A percentile compares a stretch with the other conserved stretches of the same genome.
These are phyloP conservation scores for Chydorus sphaericus DNA, from an alignment of 2,888 invertebrate species.

Conservation along the genomic window DNA sequence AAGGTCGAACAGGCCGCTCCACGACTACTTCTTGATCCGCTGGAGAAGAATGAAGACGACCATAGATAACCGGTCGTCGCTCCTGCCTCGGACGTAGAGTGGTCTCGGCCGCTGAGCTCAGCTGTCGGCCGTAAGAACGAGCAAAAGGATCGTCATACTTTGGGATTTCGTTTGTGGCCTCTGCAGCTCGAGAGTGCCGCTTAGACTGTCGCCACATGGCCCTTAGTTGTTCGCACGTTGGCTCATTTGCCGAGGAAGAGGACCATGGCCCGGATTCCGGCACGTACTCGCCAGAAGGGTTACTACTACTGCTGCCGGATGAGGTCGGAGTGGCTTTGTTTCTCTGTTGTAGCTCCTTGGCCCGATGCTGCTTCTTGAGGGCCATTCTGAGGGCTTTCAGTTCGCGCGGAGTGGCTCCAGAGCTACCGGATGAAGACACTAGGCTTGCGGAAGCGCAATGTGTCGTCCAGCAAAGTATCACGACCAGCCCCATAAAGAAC, in stretches of 20 bases:
- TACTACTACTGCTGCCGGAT: neutral
- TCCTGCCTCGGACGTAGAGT: conserved; percentile 31
- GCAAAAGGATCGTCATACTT: conserved; percentile 66
- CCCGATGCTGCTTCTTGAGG: neutral
- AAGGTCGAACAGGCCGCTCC: conserved; percentile 15
- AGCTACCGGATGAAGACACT: no score
- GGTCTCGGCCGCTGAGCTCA: conserved; percentile 22
- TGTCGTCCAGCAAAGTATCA: neutral
- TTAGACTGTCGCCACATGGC: conserved; percentile 88
- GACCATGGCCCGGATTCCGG: conserved; percentile 8
- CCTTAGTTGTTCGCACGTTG: conserved; percentile 70
- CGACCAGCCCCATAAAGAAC: neutral
- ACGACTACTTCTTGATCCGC: conserved; percentile 16
- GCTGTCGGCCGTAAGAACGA: conserved; percentile 25
- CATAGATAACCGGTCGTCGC: conserved; percentile 17
- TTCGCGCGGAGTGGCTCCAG: neutral
- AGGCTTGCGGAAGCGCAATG: neutral
- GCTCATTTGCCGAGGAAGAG: conserved; percentile 36
- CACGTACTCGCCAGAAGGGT: conserved; percentile 12
- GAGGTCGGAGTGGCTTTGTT: no score
- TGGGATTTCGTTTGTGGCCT: conserved; percentile 73
- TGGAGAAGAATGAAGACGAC: conserved; percentile 17
- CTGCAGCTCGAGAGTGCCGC: conserved; percentile 69
- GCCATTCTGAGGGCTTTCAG: neutral
- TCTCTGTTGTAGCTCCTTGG: neutral